Conservation (phyloP, 2,888 invertebrate species). For the Hypsopygia costalis region DNA sequence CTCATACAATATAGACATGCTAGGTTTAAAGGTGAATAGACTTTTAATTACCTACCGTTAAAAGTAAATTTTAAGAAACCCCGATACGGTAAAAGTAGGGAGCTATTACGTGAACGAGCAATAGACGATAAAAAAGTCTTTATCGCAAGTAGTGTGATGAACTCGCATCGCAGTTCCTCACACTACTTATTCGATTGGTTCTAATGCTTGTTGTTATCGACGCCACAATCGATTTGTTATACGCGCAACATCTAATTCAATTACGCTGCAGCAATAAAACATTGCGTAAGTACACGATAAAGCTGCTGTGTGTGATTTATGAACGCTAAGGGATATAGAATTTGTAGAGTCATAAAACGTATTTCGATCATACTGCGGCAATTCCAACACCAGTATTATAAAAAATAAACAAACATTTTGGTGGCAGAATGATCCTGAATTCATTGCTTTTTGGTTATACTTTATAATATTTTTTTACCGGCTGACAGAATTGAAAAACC, state of each 20-base stretch:
- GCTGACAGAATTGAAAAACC: no score
- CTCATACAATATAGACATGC: no score
- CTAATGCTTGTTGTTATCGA: slow-evolving; percentile 30
- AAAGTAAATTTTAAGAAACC: slow-evolving; percentile 8
- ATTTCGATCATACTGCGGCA: no score
- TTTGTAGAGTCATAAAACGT: slow-evolving; percentile 1
- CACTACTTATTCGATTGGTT: slow-evolving; percentile 27
- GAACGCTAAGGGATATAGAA: slow-evolving; percentile 4
- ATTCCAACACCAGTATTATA: no score
- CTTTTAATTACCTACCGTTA: no score
- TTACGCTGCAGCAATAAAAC: slow-evolving; percentile 41
- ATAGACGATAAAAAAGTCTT: slow-evolving; percentile 11
- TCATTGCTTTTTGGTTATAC: no score
- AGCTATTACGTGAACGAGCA: slow-evolving; percentile 20
- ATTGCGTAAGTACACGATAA: slow-evolving; percentile 47
- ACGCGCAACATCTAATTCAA: slow-evolving; percentile 61
- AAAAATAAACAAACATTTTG: no score
- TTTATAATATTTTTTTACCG: no score
- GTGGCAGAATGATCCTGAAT: no score
- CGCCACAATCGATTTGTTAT: slow-evolving; percentile 57
- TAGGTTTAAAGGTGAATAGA: no score
- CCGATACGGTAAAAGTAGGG: slow-evolving; percentile 2
- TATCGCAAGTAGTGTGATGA: slow-evolving; percentile 31
- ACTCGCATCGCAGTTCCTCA: slow-evolving; percentile 25
- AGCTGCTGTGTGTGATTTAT: slow-evolving; percentile 27